These are phyloP conservation scores for Sarcophaga subvicina DNA, from an alignment of 2,888 invertebrate genomes.

Conservation along the genomic window DNA sequence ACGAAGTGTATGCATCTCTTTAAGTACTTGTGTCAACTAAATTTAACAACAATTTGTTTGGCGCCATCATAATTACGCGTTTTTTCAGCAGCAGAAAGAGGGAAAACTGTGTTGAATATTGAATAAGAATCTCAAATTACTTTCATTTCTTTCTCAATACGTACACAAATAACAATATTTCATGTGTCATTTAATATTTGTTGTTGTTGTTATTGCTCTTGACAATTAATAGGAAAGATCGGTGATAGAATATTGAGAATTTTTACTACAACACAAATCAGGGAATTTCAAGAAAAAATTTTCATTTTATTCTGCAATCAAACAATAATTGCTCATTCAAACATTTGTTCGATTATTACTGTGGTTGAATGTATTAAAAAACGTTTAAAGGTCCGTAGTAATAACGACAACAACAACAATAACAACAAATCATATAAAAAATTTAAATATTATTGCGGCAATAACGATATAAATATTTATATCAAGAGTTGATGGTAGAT, in stretches of 20 bases:
- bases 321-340: not conserved
- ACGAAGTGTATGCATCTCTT: not conserved
- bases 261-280: too few species aligned
- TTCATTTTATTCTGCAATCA: not conserved
- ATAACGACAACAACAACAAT: not conserved
- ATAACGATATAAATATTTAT: too few species aligned
- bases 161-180: not conserved
- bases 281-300: not conserved
- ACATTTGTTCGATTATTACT: not conserved
- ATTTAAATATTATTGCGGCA: too few species aligned
- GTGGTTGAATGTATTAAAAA: conserved; percentile 27
- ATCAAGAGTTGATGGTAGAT: too few species aligned
- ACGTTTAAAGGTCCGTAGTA: conserved; percentile 32
- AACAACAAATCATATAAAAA: not conserved
- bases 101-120: not conserved
- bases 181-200: not conserved
- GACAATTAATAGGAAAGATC: too few species aligned
- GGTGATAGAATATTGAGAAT: too few species aligned
- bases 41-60: conserved; percentile 43
- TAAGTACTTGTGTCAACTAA: conserved; percentile 50
- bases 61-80: conserved; percentile 45
- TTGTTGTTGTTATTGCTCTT: not conserved
- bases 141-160: conserved; percentile 30
- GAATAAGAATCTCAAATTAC: conserved; percentile 41
- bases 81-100: not conserved